Conservation (phyloP, 53 echinoderm and acorn worm genomes). For the Temnopleurus reevesii region DNA sequence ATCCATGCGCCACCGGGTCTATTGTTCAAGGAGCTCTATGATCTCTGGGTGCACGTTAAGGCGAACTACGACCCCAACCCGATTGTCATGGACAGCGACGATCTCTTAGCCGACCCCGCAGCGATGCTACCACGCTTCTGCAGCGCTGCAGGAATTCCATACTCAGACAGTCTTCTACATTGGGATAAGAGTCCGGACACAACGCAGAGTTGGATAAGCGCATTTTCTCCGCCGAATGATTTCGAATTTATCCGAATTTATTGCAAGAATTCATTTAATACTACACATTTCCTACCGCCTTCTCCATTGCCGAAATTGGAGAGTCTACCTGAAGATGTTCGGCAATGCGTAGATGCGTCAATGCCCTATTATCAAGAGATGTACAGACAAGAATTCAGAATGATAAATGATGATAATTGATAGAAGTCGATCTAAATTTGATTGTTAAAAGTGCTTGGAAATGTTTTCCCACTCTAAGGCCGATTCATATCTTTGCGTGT, state of each 20-base stretch:
- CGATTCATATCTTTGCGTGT: too few species aligned
- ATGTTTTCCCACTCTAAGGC: too few species aligned
- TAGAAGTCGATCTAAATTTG: too few species aligned
- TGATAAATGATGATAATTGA: too few species aligned
- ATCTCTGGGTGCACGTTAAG: conserved; percentile 36
- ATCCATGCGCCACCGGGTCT: background rate
- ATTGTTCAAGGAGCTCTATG: conserved; percentile 33
- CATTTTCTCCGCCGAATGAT: conserved; percentile 4
- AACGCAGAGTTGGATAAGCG: background rate
- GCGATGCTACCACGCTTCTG: conserved; percentile 15
- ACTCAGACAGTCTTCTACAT: background rate
- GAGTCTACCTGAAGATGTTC: background rate
- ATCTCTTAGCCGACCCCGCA: conserved; percentile 13
- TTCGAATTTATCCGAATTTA: conserved; percentile 29
- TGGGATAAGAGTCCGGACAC: background rate
- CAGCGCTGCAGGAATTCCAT: background rate
- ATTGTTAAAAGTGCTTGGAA: too few species aligned
- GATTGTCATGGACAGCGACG: conserved; percentile 42
- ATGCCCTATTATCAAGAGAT: conserved; percentile 44
- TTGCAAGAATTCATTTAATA: background rate
- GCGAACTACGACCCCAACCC: conserved; percentile 25
- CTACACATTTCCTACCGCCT: background rate
- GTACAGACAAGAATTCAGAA: background rate
- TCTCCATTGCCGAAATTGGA: background rate
- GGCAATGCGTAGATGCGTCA: background rate